A percentile compares a stretch with the other conserved stretches of the same genome.
Evolutionary conservation across 2,888 invertebrate species (phyloP).

Genomic region (Platycheirus rosarum): DNA sequence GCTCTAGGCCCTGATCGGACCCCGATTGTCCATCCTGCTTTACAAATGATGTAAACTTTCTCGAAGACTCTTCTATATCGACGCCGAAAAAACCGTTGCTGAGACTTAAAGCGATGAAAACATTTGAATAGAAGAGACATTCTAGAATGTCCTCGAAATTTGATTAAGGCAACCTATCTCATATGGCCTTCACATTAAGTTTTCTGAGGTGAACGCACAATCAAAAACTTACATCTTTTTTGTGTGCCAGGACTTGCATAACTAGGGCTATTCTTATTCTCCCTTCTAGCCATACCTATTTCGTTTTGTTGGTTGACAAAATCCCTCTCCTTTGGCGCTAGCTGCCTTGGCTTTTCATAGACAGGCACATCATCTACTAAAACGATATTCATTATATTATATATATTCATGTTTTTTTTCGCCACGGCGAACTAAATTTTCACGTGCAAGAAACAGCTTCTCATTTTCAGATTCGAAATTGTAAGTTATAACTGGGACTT

Average conservation of each 20-base stretch:
- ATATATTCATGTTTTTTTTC: not conserved
- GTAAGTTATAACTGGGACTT: not conserved
- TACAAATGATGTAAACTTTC: too few relatives aligned
- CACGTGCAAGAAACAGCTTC: slow-evolving; percentile 2
- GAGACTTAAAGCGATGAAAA: not conserved
- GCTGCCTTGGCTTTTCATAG: slow-evolving; percentile 3
- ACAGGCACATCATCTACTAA: slow-evolving; percentile 2
- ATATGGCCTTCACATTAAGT: not conserved
- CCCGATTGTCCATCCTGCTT: too few relatives aligned
- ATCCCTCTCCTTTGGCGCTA: slow-evolving; percentile 5
- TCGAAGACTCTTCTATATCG: not conserved
- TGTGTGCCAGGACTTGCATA: slow-evolving; percentile 25
- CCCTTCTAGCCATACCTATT: slow-evolving; percentile 1
- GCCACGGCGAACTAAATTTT: not conserved
- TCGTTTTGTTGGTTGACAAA: slow-evolving; percentile 8
- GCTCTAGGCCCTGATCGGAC: too few relatives aligned
- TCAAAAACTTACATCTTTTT: slow-evolving; percentile 21
- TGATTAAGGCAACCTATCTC: not conserved
- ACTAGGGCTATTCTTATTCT: slow-evolving; percentile 6
- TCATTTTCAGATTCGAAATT: not conserved
- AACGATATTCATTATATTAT: slow-evolving; percentile 14
- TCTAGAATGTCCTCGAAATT: slow-evolving; percentile 1
- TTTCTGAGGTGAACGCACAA: slow-evolving; percentile 4
- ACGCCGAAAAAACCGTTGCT: slow-evolving; percentile 5
- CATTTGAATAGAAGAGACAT: not conserved